Evolutionary conservation across 23 tunicate species (phyloP).

Genomic region (Ascidia mentula): DNA sequence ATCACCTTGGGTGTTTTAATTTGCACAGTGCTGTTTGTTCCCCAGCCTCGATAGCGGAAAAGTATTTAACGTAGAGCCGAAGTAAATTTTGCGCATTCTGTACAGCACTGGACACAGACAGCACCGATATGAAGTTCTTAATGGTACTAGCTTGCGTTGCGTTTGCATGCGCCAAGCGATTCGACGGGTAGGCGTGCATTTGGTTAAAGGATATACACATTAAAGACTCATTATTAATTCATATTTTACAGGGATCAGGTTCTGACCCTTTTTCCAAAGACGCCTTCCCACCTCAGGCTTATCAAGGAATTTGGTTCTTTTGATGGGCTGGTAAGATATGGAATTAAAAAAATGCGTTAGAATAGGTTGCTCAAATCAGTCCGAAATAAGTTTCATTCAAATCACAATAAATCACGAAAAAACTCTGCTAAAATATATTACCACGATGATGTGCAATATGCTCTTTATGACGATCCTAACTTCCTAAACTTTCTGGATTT

Average conservation of each 20-base stretch:
- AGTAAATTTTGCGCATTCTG: neutral
- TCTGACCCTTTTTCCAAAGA: constrained; percentile 35
- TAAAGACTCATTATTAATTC: neutral
- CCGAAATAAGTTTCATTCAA: too few relatives aligned
- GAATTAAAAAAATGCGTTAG: neutral
- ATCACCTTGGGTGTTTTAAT: too few relatives aligned
- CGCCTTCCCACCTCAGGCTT: constrained; percentile 22
- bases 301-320: constrained; percentile 17
- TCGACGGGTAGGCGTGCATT: neutral
- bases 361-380: neutral
- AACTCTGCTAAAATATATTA: too few relatives aligned
- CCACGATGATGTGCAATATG: too few relatives aligned
- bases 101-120: neutral
- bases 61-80: too few relatives aligned
- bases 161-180: neutral
- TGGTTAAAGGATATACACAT: neutral
- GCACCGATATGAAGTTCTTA: neutral
- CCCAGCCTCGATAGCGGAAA: too few relatives aligned
- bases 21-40: too few relatives aligned
- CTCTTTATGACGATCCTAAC: neutral
- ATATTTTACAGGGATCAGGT: constrained; percentile 30
- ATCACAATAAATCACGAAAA: too few relatives aligned
- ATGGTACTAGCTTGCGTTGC: neutral
- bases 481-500: neutral
- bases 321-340: neutral